A percentile compares a stretch with the other conserved stretches of the same genome.
Conservation (phyloP, 2,888 invertebrate genomes). For the Drosophila anomelani region DNA sequence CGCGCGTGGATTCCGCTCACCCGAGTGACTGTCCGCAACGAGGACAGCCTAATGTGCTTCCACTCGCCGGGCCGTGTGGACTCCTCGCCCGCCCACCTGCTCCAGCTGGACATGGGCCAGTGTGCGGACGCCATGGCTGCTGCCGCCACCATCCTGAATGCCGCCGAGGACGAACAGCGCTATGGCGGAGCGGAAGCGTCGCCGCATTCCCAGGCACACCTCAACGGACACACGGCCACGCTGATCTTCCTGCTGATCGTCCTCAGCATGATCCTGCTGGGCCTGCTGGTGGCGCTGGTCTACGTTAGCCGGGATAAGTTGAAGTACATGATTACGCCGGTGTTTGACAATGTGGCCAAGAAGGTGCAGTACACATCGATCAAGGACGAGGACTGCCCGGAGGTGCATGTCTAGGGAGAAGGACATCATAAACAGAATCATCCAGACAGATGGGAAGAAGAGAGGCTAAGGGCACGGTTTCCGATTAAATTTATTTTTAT, state of each 20-base stretch:
- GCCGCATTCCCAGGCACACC: conserved; percentile 49
- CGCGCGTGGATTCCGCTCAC: conserved; percentile 88
- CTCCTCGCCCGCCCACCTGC: conserved; percentile 75
- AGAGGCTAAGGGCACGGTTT: conserved; percentile 13
- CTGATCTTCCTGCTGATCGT: conserved; percentile 86
- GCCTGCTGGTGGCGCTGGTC: conserved; percentile 86
- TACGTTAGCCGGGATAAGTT: conserved; percentile 88
- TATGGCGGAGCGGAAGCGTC: conserved; percentile 54
- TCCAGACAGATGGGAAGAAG: neutral
- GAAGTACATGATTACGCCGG: conserved; percentile 86
- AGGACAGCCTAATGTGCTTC: conserved; percentile 86
- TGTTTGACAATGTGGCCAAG: conserved; percentile 88
- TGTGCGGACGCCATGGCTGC: conserved; percentile 81
- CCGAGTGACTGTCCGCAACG: conserved; percentile 87
- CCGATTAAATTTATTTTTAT: neutral
- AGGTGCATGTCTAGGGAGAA: conserved; percentile 83
- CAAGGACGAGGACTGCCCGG: conserved; percentile 86
- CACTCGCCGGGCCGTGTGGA: conserved; percentile 73
- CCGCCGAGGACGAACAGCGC: conserved; percentile 70
- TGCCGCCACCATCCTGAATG: conserved; percentile 78
- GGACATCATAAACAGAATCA: conserved; percentile 16
- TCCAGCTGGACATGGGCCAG: conserved; percentile 76
- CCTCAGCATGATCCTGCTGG: conserved; percentile 86
- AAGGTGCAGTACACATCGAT: conserved; percentile 91
- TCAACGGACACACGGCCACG: conserved; percentile 83